Base-by-base conservation (phyloP, 2,797 vertebrate species). In the Ctenopoma multispine region DNA sequence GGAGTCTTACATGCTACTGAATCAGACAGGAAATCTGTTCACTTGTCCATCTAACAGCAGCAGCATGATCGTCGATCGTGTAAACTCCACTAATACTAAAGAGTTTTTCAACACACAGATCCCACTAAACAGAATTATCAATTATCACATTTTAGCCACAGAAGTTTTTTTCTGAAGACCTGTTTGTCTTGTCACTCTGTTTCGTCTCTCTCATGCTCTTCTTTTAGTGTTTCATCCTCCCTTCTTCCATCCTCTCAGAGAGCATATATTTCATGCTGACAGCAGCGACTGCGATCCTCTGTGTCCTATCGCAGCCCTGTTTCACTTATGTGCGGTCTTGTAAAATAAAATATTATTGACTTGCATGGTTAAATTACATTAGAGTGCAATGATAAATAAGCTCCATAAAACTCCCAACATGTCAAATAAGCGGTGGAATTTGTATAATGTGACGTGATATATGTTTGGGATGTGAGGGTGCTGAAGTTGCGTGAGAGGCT, bases 321-420 rank as follows among this genome's bases (percentile, higher is more conserved):
- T 71, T 68, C 58, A 50, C 64, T 77, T 59, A 20, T 36, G 63
- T n/a, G 53, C 69, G 24, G 70, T 68, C 82, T 77, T 76, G 71
- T 87, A 78, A 88, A 87, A 83, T 90, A 79, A 82, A 86, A 78
- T 55, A 84, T 80, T 77, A 87, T 79, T 46, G 81, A 82, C 75
- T 69, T 12, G 59, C 43, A 21, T 24, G 70, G 72, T 73, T 69
- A 80, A 88, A 69, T 79, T 75, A 73, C 68, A 80, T 87, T 59
- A 69, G 67, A 58, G 54, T 65, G 58, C 56, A 31, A 43, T 75
- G 73, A 86, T 87, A 62, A 85, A 91, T 86, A 57, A 1, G 15
- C 61, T 66, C 7, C 67, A 85, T 89, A 89, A 92, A 89, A 75
- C 61, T 84, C 72, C 18, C 13, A 51, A 74, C 84, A 58, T 24